Evolutionary conservation across 2,888 invertebrate genomes (phyloP).

Genomic region (Drosophila neotestacea): DNA sequence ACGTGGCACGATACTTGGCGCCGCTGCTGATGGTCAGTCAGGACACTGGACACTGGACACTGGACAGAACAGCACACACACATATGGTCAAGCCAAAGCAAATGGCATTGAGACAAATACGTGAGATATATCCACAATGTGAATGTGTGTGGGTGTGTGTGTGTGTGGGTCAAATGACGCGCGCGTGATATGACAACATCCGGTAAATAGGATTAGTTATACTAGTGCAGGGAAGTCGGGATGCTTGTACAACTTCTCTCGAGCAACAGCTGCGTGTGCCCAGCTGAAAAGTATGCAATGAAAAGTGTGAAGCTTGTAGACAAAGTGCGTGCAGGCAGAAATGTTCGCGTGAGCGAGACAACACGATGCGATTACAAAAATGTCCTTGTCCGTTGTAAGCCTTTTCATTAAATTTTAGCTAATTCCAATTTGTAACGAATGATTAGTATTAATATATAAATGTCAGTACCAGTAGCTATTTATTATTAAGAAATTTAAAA

Average conservation of each 20-base stretch:
- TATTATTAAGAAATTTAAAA: too few relatives aligned
- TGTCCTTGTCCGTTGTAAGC: not conserved
- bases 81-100: constrained; percentile 32
- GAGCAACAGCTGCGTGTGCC: constrained; percentile 66
- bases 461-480: too few relatives aligned
- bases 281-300: constrained; percentile 69
- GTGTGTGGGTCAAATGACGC: constrained; percentile 70
- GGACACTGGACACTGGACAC: constrained; percentile 21
- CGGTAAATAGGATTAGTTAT: constrained; percentile 69
- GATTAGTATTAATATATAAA: too few relatives aligned
- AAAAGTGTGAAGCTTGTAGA: constrained; percentile 63
- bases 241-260: constrained; percentile 24
- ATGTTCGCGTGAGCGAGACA: constrained; percentile 18
- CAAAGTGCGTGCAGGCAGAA: constrained; percentile 30
- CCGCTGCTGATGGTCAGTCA: constrained; percentile 8
- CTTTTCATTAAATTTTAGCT: too few relatives aligned
- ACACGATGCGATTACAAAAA: not conserved
- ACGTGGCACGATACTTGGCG: constrained; percentile 55
- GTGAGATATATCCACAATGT: constrained; percentile 41
- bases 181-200: constrained; percentile 76
- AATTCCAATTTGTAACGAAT: too few relatives aligned
- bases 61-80: constrained; percentile 1
- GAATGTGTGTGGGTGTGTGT: constrained; percentile 2
- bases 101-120: constrained; percentile 8
- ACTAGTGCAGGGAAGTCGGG: constrained; percentile 30